A percentile compares a stretch with the other conserved stretches of the same genome.
Evolutionary conservation across 1,140 invertebrate genomes (phyloP).

Genomic region (Dendroctonus valens): DNA sequence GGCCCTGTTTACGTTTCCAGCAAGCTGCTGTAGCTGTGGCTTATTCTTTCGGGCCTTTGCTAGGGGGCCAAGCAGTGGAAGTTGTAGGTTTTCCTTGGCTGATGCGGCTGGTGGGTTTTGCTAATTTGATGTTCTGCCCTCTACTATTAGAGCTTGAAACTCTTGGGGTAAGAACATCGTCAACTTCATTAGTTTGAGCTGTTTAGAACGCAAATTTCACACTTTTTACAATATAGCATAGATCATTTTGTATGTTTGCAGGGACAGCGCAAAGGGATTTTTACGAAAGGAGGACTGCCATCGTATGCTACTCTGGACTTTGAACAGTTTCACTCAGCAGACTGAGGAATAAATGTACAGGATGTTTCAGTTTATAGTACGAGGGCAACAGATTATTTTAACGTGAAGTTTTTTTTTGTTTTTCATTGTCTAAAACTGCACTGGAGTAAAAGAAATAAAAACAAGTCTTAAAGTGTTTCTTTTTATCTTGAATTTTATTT

Average conservation of each 20-base stretch:
- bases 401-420: too few species aligned
- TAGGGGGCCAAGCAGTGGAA: slow-evolving; percentile 67
- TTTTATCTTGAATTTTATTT: too few species aligned
- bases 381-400: too few species aligned
- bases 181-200: too few species aligned
- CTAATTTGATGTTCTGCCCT: slow-evolving; percentile 69
- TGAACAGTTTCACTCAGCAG: slow-evolving; percentile 7
- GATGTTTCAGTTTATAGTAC: too few species aligned
- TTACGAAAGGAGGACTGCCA: slow-evolving; percentile 4
- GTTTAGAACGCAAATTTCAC: too few species aligned
- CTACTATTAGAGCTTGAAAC: slow-evolving; percentile 53
- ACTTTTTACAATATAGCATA: not conserved
- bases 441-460: too few species aligned
- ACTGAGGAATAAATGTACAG: not conserved
- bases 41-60: slow-evolving; percentile 71
- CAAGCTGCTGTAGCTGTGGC: slow-evolving; percentile 83
- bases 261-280: slow-evolving; percentile 12
- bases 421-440: too few species aligned
- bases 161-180: slow-evolving; percentile 7
- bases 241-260: slow-evolving; percentile 6
- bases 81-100: slow-evolving; percentile 72
- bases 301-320: slow-evolving; percentile 32
- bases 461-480: too few species aligned
- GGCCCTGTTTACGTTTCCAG: slow-evolving; percentile 83
- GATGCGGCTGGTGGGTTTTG: slow-evolving; percentile 65